phyloP scores from a whole-genome alignment of 2,888 invertebrate genomes.

The Blastobasis adustella region DNA sequence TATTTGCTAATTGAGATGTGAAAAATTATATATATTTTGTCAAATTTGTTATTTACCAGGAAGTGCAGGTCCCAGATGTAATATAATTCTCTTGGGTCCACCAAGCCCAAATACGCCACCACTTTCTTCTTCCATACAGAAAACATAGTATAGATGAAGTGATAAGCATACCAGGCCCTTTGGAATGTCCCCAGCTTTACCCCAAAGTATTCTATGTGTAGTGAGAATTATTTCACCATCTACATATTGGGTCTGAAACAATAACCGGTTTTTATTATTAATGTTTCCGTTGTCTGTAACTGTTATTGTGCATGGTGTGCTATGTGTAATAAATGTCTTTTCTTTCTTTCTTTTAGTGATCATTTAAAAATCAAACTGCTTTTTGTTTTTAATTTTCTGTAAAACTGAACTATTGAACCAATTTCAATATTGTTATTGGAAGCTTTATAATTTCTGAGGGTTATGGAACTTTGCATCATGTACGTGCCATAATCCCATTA shows the following conservation, averaged over 20 bases:
- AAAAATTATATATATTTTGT: background rate
- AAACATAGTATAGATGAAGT: conserved; percentile 81
- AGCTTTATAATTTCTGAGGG: too few relatives aligned
- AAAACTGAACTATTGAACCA: too few relatives aligned
- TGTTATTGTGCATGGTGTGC: too few relatives aligned
- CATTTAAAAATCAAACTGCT: too few relatives aligned
- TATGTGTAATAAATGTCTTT: too few relatives aligned
- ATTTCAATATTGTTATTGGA: too few relatives aligned
- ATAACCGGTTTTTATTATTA: too few relatives aligned
- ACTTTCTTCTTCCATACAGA: conserved; percentile 87
- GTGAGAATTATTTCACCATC: conserved; percentile 89
- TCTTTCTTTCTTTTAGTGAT: too few relatives aligned
- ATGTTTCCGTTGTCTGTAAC: too few relatives aligned
- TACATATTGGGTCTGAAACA: conserved; percentile 83
- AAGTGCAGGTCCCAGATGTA: conserved; percentile 81
- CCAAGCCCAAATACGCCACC: conserved; percentile 87
- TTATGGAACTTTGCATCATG: too few relatives aligned
- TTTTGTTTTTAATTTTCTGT: too few relatives aligned
- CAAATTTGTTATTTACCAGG: conserved; percentile 54
- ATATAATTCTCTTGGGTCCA: conserved; percentile 84
- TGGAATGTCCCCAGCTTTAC: conserved; percentile 82
- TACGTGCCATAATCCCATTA: too few relatives aligned
- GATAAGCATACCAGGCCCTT: conserved; percentile 80
- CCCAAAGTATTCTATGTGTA: conserved; percentile 91
- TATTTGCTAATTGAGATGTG: background rate